phyloP scores from a whole-genome alignment of 2,113 vertebrate species.

The Apteryx owenii region DNA sequence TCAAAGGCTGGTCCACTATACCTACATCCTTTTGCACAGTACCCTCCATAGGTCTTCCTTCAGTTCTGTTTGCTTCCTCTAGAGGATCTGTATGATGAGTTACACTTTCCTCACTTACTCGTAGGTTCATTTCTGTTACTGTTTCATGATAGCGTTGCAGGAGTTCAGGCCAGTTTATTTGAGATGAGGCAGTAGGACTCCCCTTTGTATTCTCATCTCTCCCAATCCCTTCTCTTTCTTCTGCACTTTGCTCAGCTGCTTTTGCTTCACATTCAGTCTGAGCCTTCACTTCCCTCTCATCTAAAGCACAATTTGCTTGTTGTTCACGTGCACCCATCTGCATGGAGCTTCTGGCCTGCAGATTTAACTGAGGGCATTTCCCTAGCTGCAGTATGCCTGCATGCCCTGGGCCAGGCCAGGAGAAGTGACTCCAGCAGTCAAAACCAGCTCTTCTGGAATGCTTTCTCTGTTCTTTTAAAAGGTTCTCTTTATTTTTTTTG shows the following conservation, averaged over 20 bases:
- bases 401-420: neutral
- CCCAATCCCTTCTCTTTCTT: neutral
- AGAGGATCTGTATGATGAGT: neutral
- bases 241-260: neutral
- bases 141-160: neutral
- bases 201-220: neutral
- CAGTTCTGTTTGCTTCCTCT: neutral
- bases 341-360: neutral
- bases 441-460: constrained; percentile 3
- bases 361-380: neutral
- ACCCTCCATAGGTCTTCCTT: neutral
- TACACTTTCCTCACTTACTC: neutral
- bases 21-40: neutral
- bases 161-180: neutral
- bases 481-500: constrained; percentile 38
- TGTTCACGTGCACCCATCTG: neutral
- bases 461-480: constrained; percentile 2
- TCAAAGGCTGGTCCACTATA: neutral
- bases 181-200: neutral
- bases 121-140: neutral
- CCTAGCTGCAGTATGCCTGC: neutral
- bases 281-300: neutral
- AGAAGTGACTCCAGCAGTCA: neutral
- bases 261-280: neutral
- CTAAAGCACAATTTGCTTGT: neutral